Evolutionary conservation across 2,888 invertebrate species (phyloP).

Genomic region (Strigamia transsilvanica): DNA sequence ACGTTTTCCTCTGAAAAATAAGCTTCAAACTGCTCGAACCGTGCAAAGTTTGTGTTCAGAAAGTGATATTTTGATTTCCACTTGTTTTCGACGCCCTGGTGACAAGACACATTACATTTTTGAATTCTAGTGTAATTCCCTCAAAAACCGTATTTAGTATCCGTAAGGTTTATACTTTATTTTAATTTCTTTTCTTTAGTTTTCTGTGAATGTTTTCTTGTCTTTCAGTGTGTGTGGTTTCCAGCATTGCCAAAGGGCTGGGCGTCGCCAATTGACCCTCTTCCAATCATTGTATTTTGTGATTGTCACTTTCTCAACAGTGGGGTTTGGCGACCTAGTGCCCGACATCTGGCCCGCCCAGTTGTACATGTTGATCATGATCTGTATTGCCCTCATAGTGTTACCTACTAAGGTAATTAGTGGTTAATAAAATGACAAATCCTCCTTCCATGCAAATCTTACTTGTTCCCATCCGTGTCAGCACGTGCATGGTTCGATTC

Average conservation of each 20-base stretch:
- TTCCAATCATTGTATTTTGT: constrained; percentile 98
- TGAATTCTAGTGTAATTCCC: too few relatives aligned
- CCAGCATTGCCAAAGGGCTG: constrained; percentile 95
- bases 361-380: constrained; percentile 97
- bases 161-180: background rate
- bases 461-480: background rate
- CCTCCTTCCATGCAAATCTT: background rate
- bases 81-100: too few relatives aligned
- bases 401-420: constrained; percentile 88
- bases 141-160: too few relatives aligned
- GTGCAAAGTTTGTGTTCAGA: too few relatives aligned
- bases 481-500: constrained; percentile 1
- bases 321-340: constrained; percentile 96
- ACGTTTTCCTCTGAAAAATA: too few relatives aligned
- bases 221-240: constrained; percentile 89
- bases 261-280: constrained; percentile 89
- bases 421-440: background rate
- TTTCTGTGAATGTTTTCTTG: constrained; percentile 10
- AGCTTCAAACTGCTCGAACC: too few relatives aligned
- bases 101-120: too few relatives aligned
- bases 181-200: background rate
- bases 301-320: constrained; percentile 97
- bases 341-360: constrained; percentile 99
- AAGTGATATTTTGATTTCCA: too few relatives aligned
- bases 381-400: constrained; percentile 94